Evolutionary conservation across 2,113 vertebrate genomes (phyloP).

Genomic region (Ptilorrhoa leucosticta): DNA sequence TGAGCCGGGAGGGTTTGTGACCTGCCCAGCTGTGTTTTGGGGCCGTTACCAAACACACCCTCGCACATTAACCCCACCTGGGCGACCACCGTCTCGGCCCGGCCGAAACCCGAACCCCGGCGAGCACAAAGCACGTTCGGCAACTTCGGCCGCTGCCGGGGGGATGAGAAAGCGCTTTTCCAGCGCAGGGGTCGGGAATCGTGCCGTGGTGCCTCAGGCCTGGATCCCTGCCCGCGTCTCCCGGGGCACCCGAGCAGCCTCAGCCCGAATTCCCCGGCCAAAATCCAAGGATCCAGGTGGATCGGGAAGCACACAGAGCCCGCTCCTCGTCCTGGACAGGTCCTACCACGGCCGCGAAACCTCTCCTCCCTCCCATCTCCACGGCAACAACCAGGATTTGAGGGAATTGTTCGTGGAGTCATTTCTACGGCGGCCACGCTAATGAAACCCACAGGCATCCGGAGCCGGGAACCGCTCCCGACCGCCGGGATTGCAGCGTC

Average conservation of each 20-base stretch:
- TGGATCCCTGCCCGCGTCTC: not conserved
- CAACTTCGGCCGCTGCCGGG: not conserved
- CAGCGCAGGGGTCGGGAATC: not conserved
- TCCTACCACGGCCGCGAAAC: not conserved
- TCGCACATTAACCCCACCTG: rapidly evolving
- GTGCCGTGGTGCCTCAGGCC: not conserved
- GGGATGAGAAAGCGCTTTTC: conserved; percentile 28
- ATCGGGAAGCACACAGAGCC: rapidly evolving
- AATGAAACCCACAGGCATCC: not conserved
- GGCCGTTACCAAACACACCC: not conserved
- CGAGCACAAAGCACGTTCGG: not conserved
- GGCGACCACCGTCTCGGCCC: not conserved
- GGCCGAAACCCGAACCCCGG: not conserved
- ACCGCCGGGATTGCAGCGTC: not conserved
- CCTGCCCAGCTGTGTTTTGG: not conserved
- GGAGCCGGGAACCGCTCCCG: not conserved
- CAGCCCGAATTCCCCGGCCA: not conserved
- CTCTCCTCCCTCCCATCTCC: not conserved
- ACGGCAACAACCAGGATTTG: not conserved
- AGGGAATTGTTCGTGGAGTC: not conserved
- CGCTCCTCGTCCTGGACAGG: not conserved
- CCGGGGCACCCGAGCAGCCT: not conserved
- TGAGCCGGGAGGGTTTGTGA: not conserved
- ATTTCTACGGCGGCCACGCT: not conserved
- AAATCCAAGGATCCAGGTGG: not conserved